Evolutionary conservation across 1,140 invertebrate species (phyloP), one percentile per base, ranked within the genome.

Genomic region (Holotrichia oblita): DNA sequence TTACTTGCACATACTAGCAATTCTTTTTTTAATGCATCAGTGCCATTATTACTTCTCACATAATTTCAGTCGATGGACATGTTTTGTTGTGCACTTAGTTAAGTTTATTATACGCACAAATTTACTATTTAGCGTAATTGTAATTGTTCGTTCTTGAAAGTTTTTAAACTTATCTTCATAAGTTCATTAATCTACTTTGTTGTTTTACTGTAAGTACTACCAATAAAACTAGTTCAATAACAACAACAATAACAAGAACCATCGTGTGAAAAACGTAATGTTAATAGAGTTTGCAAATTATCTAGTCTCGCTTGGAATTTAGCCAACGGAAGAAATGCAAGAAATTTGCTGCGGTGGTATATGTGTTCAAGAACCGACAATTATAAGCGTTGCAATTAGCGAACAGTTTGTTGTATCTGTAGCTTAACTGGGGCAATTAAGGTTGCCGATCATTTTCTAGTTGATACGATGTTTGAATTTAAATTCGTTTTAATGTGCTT

Each of bases 381-480:
- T 69, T 69, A 69, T 69, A 69, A 69, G 22, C 61, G 22, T 10
- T 27, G 61, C 22, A 69, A 34, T 20, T 34, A 69, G 61, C 61
- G 24, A 12, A 22, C 27, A 55, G 48, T 55, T 55, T 55, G 48
- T 27, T 27, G 61, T 69, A 69, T 69, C 61, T 69, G 24, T 20
- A 69, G 61, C 27, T 17, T 20, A 69, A 69, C 20, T 34, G 61
- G 20, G 27, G 61, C 22, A 69, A 69, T 69, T 69, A 69, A 69
- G 6, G 61, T 69, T 20, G 61, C 61, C 61, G 24, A 69, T 69
- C 61, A 69, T 69, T 69, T 69, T 69, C 61, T 22, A 34, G 2
- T 34, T 69, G 61, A 69, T 34, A 69, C 61, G 61, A 69, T 34
- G 61, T 69, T 69, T 69, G 61, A 69, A 69, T 69, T 69, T 34